Evolutionary conservation across 2,888 invertebrate species (phyloP), one percentile per base, ranked within the genome.

Genomic region (Macropis europaea): DNA sequence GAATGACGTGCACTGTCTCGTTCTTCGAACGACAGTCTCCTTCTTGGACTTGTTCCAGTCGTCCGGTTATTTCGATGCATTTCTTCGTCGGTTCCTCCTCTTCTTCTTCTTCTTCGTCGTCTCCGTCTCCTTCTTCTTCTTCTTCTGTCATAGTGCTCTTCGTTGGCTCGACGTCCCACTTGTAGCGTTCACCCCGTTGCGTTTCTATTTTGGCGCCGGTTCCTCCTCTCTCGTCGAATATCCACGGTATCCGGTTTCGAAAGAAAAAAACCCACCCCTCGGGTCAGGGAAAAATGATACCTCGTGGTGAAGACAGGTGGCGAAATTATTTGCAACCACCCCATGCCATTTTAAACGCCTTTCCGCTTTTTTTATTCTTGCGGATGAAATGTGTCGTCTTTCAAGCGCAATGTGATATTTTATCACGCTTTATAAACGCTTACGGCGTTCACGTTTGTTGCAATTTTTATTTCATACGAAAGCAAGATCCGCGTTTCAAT

Each of bases 191-290:
- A 45, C 50, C 69, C 57, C 64, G 62, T 59, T 64, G 75, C 71
- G 61, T 68, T 68, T 79, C 79, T 79, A 79, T 79, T 79, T 79
- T 76, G 68, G 80, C 80, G 63, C 80, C 73, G 61, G 53, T 79
- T 28, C 70, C 53, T 40, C 47, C 36, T 32, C 45, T 60, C 52
- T 28, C 59, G 53, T 17, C 48, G 57, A 50, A 13, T 32, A 53
- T 60, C 40, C 68, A 34, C 53, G n/a, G 76, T 79, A 76, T 76
- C 67, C 73, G 57, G 57, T 67, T 61, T 76, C 69, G 32, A 70
- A 69, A 59, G 6, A 45, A 63, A 78, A 66, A 71, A 70, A 50
- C 38, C 24, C 59, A 61, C 74, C 30, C 50, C 56, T 34, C 13
- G 3, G 3, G 6, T 5, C 2, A 7, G 9, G 30, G 43, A 34